Evolutionary conservation across 1,140 invertebrate genomes (phyloP).

Genomic region (Zaprionus vittiger): DNA sequence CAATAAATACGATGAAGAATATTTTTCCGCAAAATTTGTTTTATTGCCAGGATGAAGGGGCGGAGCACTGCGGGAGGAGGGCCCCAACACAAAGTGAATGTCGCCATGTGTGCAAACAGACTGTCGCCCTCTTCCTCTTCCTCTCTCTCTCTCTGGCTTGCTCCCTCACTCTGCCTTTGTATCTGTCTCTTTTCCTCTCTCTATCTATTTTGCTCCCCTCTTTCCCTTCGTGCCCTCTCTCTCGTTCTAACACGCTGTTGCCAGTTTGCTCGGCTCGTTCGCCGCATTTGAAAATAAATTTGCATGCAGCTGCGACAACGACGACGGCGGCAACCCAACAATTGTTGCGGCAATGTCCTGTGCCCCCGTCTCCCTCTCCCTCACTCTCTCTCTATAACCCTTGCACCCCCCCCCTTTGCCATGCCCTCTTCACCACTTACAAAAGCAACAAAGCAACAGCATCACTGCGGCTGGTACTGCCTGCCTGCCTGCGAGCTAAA

Average conservation of each 20-base stretch:
- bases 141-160: background rate
- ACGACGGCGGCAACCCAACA: slow-evolving; percentile 64
- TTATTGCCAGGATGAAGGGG: slow-evolving; percentile 53
- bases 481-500: slow-evolving; percentile 58
- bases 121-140: slow-evolving; percentile 8
- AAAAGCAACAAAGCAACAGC: slow-evolving; percentile 49
- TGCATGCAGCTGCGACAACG: slow-evolving; percentile 60
- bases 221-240: background rate
- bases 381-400: background rate
- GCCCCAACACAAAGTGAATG: slow-evolving; percentile 14
- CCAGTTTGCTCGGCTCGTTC: slow-evolving; percentile 44
- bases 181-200: background rate
- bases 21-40: slow-evolving; percentile 74
- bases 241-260: slow-evolving; percentile 4
- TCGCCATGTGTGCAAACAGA: slow-evolving; percentile 62
- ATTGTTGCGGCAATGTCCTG: slow-evolving; percentile 77
- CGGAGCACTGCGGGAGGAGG: background rate
- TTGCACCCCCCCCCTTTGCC: background rate
- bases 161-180: background rate
- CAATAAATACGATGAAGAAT: slow-evolving; percentile 27
- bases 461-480: slow-evolving; percentile 24
- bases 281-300: slow-evolving; percentile 80
- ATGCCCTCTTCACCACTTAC: slow-evolving; percentile 4
- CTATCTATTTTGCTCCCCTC: background rate
- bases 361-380: background rate